Base-by-base conservation (phyloP, 2,797 vertebrate species). In the Tapirus indicus region DNA sequence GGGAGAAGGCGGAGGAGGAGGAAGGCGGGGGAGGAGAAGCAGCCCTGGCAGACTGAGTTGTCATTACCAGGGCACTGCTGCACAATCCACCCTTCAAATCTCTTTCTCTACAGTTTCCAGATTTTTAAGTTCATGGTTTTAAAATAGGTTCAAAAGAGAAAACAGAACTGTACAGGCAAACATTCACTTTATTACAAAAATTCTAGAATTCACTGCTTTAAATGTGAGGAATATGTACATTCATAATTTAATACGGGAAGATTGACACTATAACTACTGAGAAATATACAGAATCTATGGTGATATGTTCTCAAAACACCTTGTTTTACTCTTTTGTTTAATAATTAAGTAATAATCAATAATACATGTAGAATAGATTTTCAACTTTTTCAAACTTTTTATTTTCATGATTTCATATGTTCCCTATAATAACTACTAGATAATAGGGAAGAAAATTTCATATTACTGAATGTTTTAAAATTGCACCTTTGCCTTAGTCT, bases 301-400 rank as follows among this genome's bases (percentile, higher is more conserved):
- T 41, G 82, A 84, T 41, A 10, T 38, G 12, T 44, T 85, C 49
- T 77, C 52, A 75, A 80, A 87, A 91, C 10, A 54, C 9, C 92
- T 95, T 18, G 3, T 91, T 95, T 92, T 75, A 64, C 60, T 89
- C 52, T 58, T 88, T 84, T 74, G 35, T 62, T 96, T 72, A 97
- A 88, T 78, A 87, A 71, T 92, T 85, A 96, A 97, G 72, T 62
- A 93, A 80, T 17, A 25, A 79, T 90, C 74, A 93, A 91, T 79
- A 95, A 79, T 68, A 92, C 12, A 78, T 49, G 14, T 17, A 56
- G 10, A 62, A 80, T 92, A 29, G 7, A 68, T 93, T 77, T 96
- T 80, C 25, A 77, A 7, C 8, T 25, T 92, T 91, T 87, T 71
- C 84, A 95, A 94, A 60, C 21, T 68, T 94, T 91, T 94, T 75